Base-by-base conservation (phyloP, 2,797 vertebrate species). In the Carapus acus region DNA sequence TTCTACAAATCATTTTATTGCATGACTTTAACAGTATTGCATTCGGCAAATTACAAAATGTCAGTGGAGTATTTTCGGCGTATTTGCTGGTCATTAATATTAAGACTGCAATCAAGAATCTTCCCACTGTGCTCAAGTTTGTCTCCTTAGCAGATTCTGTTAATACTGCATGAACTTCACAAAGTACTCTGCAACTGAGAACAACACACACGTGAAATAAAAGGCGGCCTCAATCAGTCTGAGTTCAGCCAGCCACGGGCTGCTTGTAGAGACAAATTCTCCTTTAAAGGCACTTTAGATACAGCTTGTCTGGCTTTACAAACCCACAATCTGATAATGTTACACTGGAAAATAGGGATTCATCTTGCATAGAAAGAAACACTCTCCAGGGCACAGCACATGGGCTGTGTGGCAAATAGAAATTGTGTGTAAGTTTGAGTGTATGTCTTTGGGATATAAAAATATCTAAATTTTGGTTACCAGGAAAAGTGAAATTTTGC, bases 1-100 rank as follows among this genome's bases (percentile, higher is more conserved):
- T 77, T 81, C 63, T 81, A 84, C 65, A 85, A 77, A 86, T 75
- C 9, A 54, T 33, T 85, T 87, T 88, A 88, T 86, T 89, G 79
- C 67, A 81, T 62, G 46, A 78, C 76, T 77, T 81, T 83, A 58
- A 83, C 70, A 79, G 45, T 77, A 81, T 75, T 72, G 64, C 62
- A 65, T 46, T 34, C 53, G 62, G 40, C 64, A 75, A 68, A 67
- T 60, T 61, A 77, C 59, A 72, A 73, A 69, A 65, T 18, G 21
- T 22, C 22, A 15, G 47, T 38, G 45, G 54, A 43, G 38, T 54
- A 57, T 66, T 61, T 6, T 61, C n/a, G 36, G 67, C 63, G 44
- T 67, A 34, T 58, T 61, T 64, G 67, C 71, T 76, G 65, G 74
- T 74, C 50, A 60, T 54, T 54, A 43, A 44, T 47, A 18, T 22